Percentiles rank a stretch among this genome's conserved stretches.
phyloP scores from a whole-genome alignment of 2,888 invertebrate genomes.

The Steinernema hermaphroditum region DNA sequence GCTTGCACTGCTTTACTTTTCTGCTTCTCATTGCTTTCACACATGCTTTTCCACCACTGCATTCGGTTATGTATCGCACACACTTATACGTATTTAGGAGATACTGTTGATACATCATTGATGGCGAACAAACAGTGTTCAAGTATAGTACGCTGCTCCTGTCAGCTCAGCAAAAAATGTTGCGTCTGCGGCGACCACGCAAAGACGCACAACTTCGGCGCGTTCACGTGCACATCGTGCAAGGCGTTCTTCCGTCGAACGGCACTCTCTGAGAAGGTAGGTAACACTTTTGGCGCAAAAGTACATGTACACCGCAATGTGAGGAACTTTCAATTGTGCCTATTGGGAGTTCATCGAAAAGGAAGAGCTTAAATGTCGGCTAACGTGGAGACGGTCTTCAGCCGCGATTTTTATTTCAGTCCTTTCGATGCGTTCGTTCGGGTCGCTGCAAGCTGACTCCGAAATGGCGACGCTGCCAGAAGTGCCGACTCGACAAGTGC shows the following conservation, averaged over 20 bases:
- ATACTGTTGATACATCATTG: too few relatives aligned
- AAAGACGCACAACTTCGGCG: slow-evolving; percentile 61
- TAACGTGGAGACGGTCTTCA: not conserved
- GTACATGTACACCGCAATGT: too few relatives aligned
- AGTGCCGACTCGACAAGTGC: slow-evolving; percentile 90
- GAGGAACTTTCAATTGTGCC: not conserved
- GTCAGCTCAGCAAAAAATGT: slow-evolving; percentile 71
- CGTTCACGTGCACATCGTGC: slow-evolving; percentile 83
- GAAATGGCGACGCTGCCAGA: slow-evolving; percentile 85
- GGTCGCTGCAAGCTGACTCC: slow-evolving; percentile 60
- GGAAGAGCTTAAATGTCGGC: too few relatives aligned
- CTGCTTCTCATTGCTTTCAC: too few relatives aligned
- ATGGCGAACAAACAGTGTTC: too few relatives aligned
- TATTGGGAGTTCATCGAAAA: too few relatives aligned
- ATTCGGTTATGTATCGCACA: too few relatives aligned
- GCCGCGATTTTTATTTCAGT: slow-evolving; percentile 46
- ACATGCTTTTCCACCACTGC: too few relatives aligned
- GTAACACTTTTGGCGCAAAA: not conserved
- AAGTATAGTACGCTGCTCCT: too few relatives aligned
- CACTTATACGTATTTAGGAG: too few relatives aligned
- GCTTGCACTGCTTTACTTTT: too few relatives aligned
- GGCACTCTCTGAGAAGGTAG: slow-evolving; percentile 72
- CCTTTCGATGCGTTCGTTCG: slow-evolving; percentile 63
- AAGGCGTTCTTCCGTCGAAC: slow-evolving; percentile 94
- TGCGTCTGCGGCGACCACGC: slow-evolving; percentile 84